These are phyloP conservation scores for Drosophila fuyamai DNA, from an alignment of 1,140 invertebrate genomes.

Conservation along the genomic window DNA sequence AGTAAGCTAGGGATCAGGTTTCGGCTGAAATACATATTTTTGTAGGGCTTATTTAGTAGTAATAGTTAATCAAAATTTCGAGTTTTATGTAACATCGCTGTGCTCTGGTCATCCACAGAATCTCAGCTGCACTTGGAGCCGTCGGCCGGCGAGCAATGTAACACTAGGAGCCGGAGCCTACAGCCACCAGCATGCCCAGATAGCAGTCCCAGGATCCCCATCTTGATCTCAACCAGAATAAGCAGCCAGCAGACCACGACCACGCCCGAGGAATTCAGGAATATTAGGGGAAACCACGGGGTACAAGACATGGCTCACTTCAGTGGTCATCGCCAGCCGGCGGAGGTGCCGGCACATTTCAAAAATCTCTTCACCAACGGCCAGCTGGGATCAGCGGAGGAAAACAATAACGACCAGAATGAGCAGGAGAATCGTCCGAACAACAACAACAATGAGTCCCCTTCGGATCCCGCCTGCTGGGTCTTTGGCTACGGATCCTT, in stretches of 20 bases:
- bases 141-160: conserved; percentile 42
- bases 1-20: conserved; percentile 54
- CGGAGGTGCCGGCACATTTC: conserved; percentile 68
- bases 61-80: conserved; percentile 1
- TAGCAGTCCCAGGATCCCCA: conserved; percentile 24
- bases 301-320: conserved; percentile 60
- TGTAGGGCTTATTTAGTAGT: not conserved
- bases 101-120: conserved; percentile 17
- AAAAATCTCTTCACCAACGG: conserved; percentile 75
- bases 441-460: conserved; percentile 41
- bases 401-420: conserved; percentile 31
- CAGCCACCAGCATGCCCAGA: conserved; percentile 54
- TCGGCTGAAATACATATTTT: not conserved
- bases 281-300: not conserved
- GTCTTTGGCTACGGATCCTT: conserved; percentile 95
- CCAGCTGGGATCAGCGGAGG: conserved; percentile 53
- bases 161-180: conserved; percentile 26
- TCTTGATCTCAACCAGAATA: conserved; percentile 27
- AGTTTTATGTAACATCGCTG: conserved; percentile 27
- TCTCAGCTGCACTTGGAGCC: conserved; percentile 17
- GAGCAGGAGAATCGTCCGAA: conserved; percentile 44
- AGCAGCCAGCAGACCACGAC: not conserved
- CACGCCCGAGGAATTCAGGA: not conserved
- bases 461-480: conserved; percentile 86
- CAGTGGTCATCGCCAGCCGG: conserved; percentile 50